Evolutionary conservation across 2,797 vertebrate species (phyloP), one percentile per base, ranked within the genome.

Genomic region (Enteromius paludinosus): DNA sequence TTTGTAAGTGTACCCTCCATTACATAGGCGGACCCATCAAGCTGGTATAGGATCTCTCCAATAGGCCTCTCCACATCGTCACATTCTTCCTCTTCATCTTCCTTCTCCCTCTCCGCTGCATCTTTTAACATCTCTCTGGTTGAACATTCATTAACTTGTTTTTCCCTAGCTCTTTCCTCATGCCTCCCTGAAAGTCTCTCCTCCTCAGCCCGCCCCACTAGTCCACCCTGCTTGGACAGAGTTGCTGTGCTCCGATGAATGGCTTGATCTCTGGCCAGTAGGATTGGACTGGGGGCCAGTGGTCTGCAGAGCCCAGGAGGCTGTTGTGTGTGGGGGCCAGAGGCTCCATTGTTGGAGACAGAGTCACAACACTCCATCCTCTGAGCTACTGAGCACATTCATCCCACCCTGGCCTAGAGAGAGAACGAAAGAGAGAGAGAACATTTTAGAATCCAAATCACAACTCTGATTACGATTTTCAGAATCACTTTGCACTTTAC

Each of bases 341-440:
- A 82, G 84, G 94, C 94, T 93, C 95, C 95, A 95, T 97, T 94
- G 93, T 96, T 95, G 94, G 95, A 95, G 94, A 96, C 95, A 89
- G 95, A 93, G 93, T 97, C 96, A 97, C 96, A 96, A 95, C 95
- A 94, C 95, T 97, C 96, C 96, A 97, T 97, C 95, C 93, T 92
- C 92, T 93, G 92, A 93, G 92, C 92, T 92, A 95, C 92, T 92
- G 89, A 93, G 93, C 95, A 95, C 91, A 89, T 93, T 96, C 96
- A 96, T 96, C 89, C 95, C 95, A 96, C 92, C 95, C 93, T 93
- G 90, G 95, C 95, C 96, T 97, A 89, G 1, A 87, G 85, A 90
- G 43, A 90, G 66, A 87, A 52, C 86, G 69, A 81, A 33, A 85
- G 52, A 79, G 81, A 90, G 87, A 88, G 89, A 88, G 85, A 23